Conservation (phyloP, 2,797 vertebrate genomes). For the Pseudochaenichthys georgianus region DNA sequence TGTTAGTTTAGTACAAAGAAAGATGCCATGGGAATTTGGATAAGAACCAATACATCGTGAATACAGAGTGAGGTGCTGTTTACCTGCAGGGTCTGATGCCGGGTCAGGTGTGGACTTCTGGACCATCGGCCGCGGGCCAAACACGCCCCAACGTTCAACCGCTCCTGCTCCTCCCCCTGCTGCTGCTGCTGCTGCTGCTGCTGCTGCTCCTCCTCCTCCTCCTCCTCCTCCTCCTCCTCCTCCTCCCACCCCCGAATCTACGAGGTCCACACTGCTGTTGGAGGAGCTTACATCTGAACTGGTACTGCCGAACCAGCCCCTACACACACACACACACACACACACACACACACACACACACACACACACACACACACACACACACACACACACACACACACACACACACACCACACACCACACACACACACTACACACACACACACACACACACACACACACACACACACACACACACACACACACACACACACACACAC, state of each 20-base stretch:
- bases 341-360: no score
- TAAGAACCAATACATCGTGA: not conserved
- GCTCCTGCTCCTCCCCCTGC: conserved; percentile 24
- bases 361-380: no score
- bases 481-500: no score
- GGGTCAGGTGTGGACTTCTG: conserved; percentile 81
- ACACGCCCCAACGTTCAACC: conserved; percentile 82
- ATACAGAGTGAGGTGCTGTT: not conserved
- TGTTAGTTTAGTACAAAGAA: conserved; percentile 1
- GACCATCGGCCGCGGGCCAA: conserved; percentile 74
- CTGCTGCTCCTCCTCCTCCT: no score
- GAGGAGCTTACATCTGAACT: conserved; percentile 81
- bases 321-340: conserved; percentile 25
- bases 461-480: no score
- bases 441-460: no score
- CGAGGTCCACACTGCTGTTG: conserved; percentile 79
- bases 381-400: no score
- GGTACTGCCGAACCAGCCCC: conserved; percentile 81
- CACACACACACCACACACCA: no score
- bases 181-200: no score
- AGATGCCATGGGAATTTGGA: no score
- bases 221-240: conserved; percentile 4
- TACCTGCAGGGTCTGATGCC: conserved; percentile 77
- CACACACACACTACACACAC: no score
- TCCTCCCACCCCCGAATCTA: conserved; percentile 12